Evolutionary conservation across 2,888 invertebrate species (phyloP), one percentile per base, ranked within the genome.

Genomic region (Microctonus aethiopoides): DNA sequence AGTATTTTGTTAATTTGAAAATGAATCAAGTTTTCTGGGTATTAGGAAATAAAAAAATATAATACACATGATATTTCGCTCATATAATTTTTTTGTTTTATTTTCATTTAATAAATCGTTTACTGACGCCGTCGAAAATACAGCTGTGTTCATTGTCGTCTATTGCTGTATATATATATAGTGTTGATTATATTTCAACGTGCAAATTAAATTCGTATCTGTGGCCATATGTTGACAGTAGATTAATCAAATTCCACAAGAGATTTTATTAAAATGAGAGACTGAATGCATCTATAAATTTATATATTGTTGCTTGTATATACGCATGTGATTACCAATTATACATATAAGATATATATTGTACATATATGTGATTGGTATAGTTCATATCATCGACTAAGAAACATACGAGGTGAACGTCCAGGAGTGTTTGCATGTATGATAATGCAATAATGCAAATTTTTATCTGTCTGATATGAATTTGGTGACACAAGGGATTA

Each of bases 241-340:
- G 81, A 82, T 84, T 83, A 84, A 80, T 82, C 78, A 81, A 82
- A 83, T 83, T 81, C 82, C 81, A 76, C 72, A 77, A 75, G 80
- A 79, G 83, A 83, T 78, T 46, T 16, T 16, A 46, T 46, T 76
- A 65, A 46, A 69, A 72, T 63, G 67, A 72, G 66, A 46, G 7
- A 46, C 46, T 46, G 6, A 46, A 46, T 46, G 46, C 46, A 46
- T 46, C 16, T 46, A 16, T 46, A 46, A 7, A 46, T 46, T 46
- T 4, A 7, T 46, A 46, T 16, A 16, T 64, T 63, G 26, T 32
- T 24, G n/a, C 54, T 54, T 16, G 61, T 52, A 54, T n/a, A 54
- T 54, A 0, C 26, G 26, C 16, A n/a, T 1, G 6, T 9, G 3
- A 29, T 5, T 29, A 7, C 9, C 26, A 56, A 9, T n/a, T n/a